These are phyloP conservation scores for Oceanodroma leucorhoa DNA, from an alignment of 2,797 vertebrate genomes.

Conservation along the genomic window DNA sequence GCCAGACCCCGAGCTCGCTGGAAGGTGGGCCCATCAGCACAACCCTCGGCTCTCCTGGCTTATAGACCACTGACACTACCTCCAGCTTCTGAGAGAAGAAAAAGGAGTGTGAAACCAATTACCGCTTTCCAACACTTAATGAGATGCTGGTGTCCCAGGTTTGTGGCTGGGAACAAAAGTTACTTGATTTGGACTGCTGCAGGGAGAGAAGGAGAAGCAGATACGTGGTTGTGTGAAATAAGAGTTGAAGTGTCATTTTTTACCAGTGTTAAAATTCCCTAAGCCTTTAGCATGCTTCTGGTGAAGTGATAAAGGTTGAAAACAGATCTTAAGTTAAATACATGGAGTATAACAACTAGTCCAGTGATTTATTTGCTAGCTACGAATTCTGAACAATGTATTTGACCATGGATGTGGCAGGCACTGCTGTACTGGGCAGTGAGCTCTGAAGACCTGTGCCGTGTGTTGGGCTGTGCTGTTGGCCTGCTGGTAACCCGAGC, in stretches of 20 bases:
- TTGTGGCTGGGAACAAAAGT: not conserved
- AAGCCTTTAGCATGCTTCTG: not conserved
- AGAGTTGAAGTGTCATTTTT: not conserved
- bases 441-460: not conserved
- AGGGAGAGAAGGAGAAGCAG: not conserved
- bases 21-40: not conserved
- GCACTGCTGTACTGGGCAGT: not conserved
- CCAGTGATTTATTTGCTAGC: not conserved
- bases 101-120: not conserved
- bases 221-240: not conserved
- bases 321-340: not conserved
- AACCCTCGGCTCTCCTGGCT: not conserved
- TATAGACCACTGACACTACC: not conserved
- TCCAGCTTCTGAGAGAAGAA: not conserved
- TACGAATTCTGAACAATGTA: not conserved
- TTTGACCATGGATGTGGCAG: not conserved
- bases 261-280: not conserved
- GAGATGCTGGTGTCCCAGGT: not conserved
- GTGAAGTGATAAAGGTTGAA: not conserved
- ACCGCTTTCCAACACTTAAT: not conserved
- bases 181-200: not conserved
- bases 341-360: not conserved
- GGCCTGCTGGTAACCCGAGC: not conserved
- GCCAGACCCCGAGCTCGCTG: fast-evolving
- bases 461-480: not conserved